These are phyloP conservation scores for Vulpes ferrilata DNA, from an alignment of 2,113 vertebrate genomes.

Conservation along the genomic window DNA sequence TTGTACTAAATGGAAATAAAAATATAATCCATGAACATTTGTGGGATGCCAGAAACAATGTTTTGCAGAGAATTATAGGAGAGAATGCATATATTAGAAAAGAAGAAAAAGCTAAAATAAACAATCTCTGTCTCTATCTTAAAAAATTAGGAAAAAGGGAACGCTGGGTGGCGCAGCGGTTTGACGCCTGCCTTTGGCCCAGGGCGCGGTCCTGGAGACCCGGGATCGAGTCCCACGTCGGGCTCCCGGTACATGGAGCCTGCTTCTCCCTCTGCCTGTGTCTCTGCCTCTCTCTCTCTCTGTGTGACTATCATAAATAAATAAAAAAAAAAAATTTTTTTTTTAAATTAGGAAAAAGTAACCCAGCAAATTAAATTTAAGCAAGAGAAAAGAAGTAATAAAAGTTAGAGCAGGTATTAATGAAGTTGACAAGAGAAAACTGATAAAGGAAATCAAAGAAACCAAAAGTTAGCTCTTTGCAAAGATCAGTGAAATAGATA, in stretches of 20 bases:
- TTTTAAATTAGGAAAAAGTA: background rate
- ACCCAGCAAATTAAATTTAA: background rate
- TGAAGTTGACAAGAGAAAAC: background rate
- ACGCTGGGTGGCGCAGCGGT: too few relatives aligned
- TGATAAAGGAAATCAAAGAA: background rate
- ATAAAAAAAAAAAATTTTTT: too few relatives aligned
- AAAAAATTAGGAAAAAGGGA: background rate
- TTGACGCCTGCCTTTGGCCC: too few relatives aligned
- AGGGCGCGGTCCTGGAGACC: too few relatives aligned
- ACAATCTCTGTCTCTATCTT: background rate
- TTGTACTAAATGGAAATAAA: background rate
- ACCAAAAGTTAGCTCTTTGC: background rate
- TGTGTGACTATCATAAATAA: too few relatives aligned
- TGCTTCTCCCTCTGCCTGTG: too few relatives aligned
- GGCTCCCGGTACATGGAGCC: too few relatives aligned
- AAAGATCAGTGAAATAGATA: background rate
- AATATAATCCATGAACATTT: background rate
- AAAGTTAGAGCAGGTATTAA: background rate
- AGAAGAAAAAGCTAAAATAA: background rate
- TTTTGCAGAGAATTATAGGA: background rate
- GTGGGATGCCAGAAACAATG: background rate
- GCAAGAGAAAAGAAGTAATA: background rate
- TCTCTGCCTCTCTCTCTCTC: too few relatives aligned
- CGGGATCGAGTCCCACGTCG: too few relatives aligned
- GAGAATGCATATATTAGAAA: background rate